A percentile compares a stretch with the other conserved stretches of the same genome.
Evolutionary conservation across 2,888 invertebrate species (phyloP).

Genomic region (Tinea trinotella): DNA sequence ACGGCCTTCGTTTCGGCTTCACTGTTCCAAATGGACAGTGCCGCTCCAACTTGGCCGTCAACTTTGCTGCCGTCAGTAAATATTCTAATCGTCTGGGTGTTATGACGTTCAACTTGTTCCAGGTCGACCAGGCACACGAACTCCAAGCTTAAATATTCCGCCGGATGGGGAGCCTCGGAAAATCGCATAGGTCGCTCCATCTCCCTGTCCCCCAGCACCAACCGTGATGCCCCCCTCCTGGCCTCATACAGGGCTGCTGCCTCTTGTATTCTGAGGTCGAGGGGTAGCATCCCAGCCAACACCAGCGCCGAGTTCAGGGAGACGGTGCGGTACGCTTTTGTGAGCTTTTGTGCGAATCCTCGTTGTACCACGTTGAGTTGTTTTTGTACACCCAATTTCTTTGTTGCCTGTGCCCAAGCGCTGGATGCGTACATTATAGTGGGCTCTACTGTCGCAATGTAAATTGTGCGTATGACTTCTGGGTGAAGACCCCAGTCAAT

Average conservation of each 20-base stretch:
- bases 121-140: too few relatives aligned
- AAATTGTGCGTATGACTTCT: conserved; percentile 15
- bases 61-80: conserved; percentile 21
- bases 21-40: conserved; percentile 11
- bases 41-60: conserved; percentile 18
- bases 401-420: conserved; percentile 22
- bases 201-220: not conserved
- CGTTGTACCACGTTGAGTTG: conserved; percentile 21
- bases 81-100: not conserved
- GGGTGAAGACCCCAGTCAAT: conserved; percentile 19
- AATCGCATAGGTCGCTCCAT: not conserved
- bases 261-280: conserved; percentile 25
- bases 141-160: not conserved
- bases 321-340: conserved; percentile 22
- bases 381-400: conserved; percentile 6
- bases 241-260: not conserved
- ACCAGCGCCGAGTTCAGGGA: conserved; percentile 23
- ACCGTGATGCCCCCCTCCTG: too few relatives aligned
- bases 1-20: conserved; percentile 7
- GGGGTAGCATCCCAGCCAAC: conserved; percentile 24
- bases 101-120: not conserved
- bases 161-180: not conserved
- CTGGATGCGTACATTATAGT: conserved; percentile 20
- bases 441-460: conserved; percentile 20
- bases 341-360: conserved; percentile 22